Evolutionary conservation across 2,797 vertebrate species (phyloP).

Genomic region (Tinamus major): DNA sequence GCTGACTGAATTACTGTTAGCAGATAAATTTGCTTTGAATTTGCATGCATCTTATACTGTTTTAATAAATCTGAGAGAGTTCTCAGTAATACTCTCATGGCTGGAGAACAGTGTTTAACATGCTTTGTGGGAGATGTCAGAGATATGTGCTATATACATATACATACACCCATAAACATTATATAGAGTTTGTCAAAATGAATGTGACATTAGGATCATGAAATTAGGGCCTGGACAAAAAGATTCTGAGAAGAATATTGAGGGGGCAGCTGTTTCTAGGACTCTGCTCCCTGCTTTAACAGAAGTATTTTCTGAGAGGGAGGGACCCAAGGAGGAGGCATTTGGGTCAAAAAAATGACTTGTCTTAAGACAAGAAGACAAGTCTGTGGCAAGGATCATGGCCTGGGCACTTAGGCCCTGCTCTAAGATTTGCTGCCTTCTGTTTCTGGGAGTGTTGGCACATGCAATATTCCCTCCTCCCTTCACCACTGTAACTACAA

Average conservation of each 20-base stretch:
- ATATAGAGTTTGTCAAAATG: not conserved
- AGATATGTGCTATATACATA: not conserved
- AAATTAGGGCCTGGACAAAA: not conserved
- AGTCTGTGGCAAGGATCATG: not conserved
- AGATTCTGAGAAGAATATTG: not conserved
- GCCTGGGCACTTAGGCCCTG: not conserved
- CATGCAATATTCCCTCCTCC: not conserved
- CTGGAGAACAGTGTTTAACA: not conserved
- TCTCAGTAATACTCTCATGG: not conserved
- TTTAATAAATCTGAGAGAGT: not conserved
- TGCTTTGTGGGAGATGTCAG: not conserved
- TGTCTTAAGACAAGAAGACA: not conserved
- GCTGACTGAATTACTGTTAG: not conserved
- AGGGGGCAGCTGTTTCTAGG: not conserved
- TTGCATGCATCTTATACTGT: not conserved
- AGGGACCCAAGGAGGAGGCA: not conserved
- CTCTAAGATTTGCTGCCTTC: not conserved
- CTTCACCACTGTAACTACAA: not conserved
- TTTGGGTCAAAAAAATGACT: not conserved
- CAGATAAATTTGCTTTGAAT: not conserved
- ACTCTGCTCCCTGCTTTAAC: not conserved
- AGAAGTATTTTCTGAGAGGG: not conserved
- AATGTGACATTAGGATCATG: not conserved
- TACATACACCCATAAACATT: not conserved
- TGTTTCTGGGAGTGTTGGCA: not conserved